Conservation (phyloP, 2,113 vertebrate species). For the Monopterus albus region DNA sequence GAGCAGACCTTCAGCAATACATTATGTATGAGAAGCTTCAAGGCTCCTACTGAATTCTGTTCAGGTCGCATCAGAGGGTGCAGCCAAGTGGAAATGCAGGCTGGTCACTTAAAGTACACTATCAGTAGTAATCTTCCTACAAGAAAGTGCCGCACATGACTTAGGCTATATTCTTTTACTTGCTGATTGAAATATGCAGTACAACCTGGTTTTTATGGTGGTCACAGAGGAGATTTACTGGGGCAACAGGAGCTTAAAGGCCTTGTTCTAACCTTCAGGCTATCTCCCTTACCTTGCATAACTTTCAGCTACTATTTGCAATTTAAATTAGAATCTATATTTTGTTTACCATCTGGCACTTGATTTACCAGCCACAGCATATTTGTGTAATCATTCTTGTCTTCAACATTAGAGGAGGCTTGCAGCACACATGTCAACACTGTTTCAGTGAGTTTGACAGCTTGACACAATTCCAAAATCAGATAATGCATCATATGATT, state of each 20-base stretch:
- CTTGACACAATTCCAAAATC: conserved; percentile 56
- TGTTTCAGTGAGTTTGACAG: conserved; percentile 48
- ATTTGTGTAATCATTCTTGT: conserved; percentile 27
- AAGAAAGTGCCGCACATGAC: conserved; percentile 47
- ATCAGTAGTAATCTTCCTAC: conserved; percentile 74
- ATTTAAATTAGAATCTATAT: conserved; percentile 66
- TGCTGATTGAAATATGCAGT: conserved; percentile 51
- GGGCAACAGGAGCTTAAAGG: conserved; percentile 55
- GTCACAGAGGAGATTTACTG: conserved; percentile 35
- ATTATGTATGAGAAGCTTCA: conserved; percentile 79
- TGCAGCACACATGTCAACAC: conserved; percentile 11
- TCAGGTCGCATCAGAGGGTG: conserved; percentile 78
- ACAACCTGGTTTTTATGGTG: conserved; percentile 42
- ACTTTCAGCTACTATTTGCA: conserved; percentile 53
- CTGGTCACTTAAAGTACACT: conserved; percentile 76
- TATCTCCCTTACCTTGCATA: conserved; percentile 26
- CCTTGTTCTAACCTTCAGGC: conserved; percentile 54
- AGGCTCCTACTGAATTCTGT: conserved; percentile 76
- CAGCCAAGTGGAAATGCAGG: conserved; percentile 77
- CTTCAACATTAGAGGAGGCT: conserved; percentile 7
- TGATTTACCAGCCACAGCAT: conserved; percentile 22
- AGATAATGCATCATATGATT: conserved; percentile 54
- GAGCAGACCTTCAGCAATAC: conserved; percentile 73
- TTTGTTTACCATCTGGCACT: conserved; percentile 44
- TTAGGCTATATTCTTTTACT: conserved; percentile 31